Base-by-base conservation (phyloP, 2,888 invertebrate species). In the Palloptera scutellata region DNA sequence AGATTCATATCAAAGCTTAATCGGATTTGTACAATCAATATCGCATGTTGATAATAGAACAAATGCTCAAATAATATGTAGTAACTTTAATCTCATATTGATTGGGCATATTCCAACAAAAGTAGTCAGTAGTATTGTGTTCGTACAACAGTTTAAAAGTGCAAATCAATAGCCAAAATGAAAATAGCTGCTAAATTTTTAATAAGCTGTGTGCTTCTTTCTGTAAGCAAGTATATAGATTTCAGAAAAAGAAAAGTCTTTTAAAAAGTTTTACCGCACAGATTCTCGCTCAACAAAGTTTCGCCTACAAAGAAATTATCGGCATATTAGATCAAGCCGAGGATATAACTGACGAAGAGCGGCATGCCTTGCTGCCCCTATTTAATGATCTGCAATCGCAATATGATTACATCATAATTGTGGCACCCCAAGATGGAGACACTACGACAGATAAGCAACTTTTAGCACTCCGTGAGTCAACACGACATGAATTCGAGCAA, bases 321-420 rank as follows among this genome's bases (percentile, higher is more conserved):
- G 66, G 67, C 9, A 59, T 74, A 17, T 61, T 74, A 41, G 66
- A 70, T 51, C 13, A 48, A 1, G 60, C 68, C 11, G 60, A 70
- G 43, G 78, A 78, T 5, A 66, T 81, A n/a, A 74, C 71, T 2
- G 41, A 48, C 11, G 69, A 72, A 2, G 81, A 81, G 65, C 69
- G 75, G 19, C 73, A 72, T 17, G 73, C 74, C 0, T 45, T 81
- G 65, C 74, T 72, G 59, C 81, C 81, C 0, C 68, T 81, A 1
- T 81, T 75, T 59, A 64, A 66, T 0, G 76, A 79, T 10, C 59
- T 81, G 19, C 82, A 81, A 68, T 45, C 67, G 3, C 80, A 81
- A 52, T 75, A 75, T 55, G 78, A 81, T 57, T 79, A 76, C 40
- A 62, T 81, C 4, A 66, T 71, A 12, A 72, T 64, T 13, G 57